Percentiles rank a stretch among this genome's conserved stretches.
phyloP scores from a whole-genome alignment of 2,113 vertebrate genomes.

The Synodontis membranacea region DNA sequence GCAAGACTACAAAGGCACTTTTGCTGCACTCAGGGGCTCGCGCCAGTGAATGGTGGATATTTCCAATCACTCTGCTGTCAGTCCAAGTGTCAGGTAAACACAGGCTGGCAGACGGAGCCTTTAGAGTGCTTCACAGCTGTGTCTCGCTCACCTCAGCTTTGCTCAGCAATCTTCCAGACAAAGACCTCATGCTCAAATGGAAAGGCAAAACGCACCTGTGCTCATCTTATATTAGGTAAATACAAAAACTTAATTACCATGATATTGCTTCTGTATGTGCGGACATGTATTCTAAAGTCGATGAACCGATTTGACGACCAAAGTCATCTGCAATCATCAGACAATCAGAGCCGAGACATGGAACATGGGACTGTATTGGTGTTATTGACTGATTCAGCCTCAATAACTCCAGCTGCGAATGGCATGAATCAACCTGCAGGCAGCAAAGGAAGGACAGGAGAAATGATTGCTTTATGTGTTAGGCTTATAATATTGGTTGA shows the following conservation, averaged over 20 bases:
- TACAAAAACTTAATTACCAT: conserved; percentile 53
- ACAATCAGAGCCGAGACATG: conserved; percentile 41
- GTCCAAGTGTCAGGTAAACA: conserved; percentile 84
- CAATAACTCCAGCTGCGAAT: conserved; percentile 51
- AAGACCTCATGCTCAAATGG: conserved; percentile 72
- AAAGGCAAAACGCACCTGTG: conserved; percentile 64
- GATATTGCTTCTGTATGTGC: conserved; percentile 55
- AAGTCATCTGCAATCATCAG: conserved; percentile 35
- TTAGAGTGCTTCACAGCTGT: conserved; percentile 73
- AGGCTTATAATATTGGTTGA: conserved; percentile 22
- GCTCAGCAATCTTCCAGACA: conserved; percentile 71
- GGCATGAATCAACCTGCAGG: conserved; percentile 50
- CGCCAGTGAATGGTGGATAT: conserved; percentile 80
- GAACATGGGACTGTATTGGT: conserved; percentile 56
- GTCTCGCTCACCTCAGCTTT: conserved; percentile 69
- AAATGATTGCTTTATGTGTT: conserved; percentile 26
- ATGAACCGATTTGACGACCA: conserved; percentile 45
- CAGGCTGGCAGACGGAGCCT: conserved; percentile 77
- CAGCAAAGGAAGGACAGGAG: neutral
- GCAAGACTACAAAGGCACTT: conserved; percentile 85
- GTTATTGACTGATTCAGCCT: conserved; percentile 57
- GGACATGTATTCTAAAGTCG: conserved; percentile 50
- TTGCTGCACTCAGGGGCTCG: conserved; percentile 79
- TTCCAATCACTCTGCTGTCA: conserved; percentile 84
- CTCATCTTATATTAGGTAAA: conserved; percentile 46